Evolutionary conservation across 2,888 invertebrate species (phyloP).

Genomic region (Catotricha subobsoleta): DNA sequence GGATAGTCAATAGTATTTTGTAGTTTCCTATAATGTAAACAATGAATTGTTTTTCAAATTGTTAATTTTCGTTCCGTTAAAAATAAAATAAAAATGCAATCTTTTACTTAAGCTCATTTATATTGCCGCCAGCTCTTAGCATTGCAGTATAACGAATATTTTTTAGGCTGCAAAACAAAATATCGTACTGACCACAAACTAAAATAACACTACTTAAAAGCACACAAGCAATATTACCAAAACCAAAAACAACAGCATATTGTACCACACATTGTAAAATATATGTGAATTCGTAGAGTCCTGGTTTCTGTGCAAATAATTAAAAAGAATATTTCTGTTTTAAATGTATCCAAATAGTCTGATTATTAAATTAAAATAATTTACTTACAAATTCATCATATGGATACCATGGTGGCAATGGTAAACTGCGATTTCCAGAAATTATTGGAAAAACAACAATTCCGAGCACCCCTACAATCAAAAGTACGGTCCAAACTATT

Average conservation of each 20-base stretch:
- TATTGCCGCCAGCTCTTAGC: not conserved
- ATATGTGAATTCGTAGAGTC: slow-evolving; percentile 3
- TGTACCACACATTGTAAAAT: slow-evolving; percentile 4
- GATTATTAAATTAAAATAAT: not conserved
- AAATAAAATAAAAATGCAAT: not conserved
- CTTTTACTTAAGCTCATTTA: slow-evolving; percentile 2
- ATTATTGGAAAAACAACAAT: slow-evolving; percentile 19
- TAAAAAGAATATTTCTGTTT: not conserved
- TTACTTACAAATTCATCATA: slow-evolving; percentile 18
- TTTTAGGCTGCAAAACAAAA: slow-evolving; percentile 15
- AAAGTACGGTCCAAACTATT: slow-evolving; percentile 17
- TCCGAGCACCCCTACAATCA: slow-evolving; percentile 16
- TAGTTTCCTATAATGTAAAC: not conserved
- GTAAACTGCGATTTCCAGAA: slow-evolving; percentile 17
- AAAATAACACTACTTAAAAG: slow-evolving; percentile 8
- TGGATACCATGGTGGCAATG: slow-evolving; percentile 23
- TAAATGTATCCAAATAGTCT: not conserved
- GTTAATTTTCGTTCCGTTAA: not conserved
- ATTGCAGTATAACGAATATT: slow-evolving; percentile 11
- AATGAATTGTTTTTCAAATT: not conserved
- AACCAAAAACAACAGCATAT: slow-evolving; percentile 2
- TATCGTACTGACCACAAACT: slow-evolving; percentile 14
- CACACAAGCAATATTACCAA: not conserved
- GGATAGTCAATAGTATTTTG: slow-evolving; percentile 4
- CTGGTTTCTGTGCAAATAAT: too few relatives aligned